Evolutionary conservation across 1,140 invertebrate species (phyloP), one percentile per base, ranked within the genome.

Genomic region (Anastatus disparis): DNA sequence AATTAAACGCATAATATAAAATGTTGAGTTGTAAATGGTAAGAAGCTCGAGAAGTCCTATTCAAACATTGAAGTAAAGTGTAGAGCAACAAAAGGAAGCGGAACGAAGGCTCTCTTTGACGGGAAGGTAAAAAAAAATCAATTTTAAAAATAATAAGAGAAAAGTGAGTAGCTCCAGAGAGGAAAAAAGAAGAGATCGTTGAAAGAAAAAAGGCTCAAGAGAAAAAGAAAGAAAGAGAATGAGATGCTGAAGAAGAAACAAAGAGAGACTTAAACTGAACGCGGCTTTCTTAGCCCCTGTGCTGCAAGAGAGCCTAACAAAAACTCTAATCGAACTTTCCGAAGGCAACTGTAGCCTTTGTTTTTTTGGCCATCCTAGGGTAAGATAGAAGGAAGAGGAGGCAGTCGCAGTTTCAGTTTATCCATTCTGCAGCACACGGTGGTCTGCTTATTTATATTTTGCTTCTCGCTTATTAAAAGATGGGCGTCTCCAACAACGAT

Each of bases 271-370:
- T 35, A 48, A 59, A 12, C 46, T 4, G 17, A n/a, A n/a, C 17
- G 4, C 46, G 46, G 46, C 40, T 59, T 59, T 42, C 56, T 13
- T 59, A 59, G 35, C 69, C 71, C 71, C 62, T 48, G 75, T 76
- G 55, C 69, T 44, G 31, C n/a, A n/a, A n/a, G n/a, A n/a, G n/a
- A 58, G 59, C 53, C n/a, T 64, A 76, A 75, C 76, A 78, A 79
- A 79, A 79, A 79, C 76, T 78, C 77, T 77, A 78, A 79, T 79
- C 78, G 76, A 79, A 79, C 73, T 79, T 77, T 79, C 70, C 77
- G 67, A 79, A 79, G 75, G 73, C 71, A 67, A 52, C 48, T 56
- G 46, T 46, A 26, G 65, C 29, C 38, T 62, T 27, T 20, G 29
- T 52, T 66, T 66, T 55, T 66, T 42, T 55, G 8, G 27, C 50